A percentile compares a stretch with the other conserved stretches of the same genome.
Conservation (phyloP, 23 tunicate species). For the Phallusia fumigata region DNA sequence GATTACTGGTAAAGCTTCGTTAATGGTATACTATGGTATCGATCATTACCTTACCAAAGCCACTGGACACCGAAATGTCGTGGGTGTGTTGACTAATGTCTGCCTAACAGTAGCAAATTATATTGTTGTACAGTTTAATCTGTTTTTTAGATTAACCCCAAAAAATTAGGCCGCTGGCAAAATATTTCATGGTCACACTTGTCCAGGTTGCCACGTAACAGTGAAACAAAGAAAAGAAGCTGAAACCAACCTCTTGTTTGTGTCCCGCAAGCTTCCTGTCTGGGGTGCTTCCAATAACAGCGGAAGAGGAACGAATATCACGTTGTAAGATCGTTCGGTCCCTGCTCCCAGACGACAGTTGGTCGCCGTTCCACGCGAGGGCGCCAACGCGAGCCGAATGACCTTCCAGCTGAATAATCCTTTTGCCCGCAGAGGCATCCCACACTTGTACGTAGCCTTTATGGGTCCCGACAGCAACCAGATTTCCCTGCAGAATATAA, state of each 20-base stretch:
- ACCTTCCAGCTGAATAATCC: slow-evolving; percentile 69
- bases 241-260: slow-evolving; percentile 68
- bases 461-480: slow-evolving; percentile 93
- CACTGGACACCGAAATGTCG: no score
- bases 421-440: slow-evolving; percentile 80
- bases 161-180: no score
- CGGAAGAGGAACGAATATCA: slow-evolving; percentile 65
- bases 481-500: slow-evolving; percentile 51
- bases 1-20: no score
- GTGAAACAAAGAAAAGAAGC: no score
- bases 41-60: no score
- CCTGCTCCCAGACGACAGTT: slow-evolving; percentile 90
- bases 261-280: slow-evolving; percentile 91
- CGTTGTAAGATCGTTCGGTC: slow-evolving; percentile 89
- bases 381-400: slow-evolving; percentile 95
- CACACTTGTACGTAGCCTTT: slow-evolving; percentile 94
- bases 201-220: no score
- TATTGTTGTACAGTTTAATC: no score
- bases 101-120: no score
- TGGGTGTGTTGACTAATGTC: no score
- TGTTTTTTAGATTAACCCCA: no score
- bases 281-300: slow-evolving; percentile 29
- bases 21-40: no score
- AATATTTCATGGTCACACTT: no score
- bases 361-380: slow-evolving; percentile 98